Percentiles rank a stretch among this genome's conserved stretches.
Conservation (phyloP, 1,140 invertebrate species). For the Drosophila pseudoananassae region DNA sequence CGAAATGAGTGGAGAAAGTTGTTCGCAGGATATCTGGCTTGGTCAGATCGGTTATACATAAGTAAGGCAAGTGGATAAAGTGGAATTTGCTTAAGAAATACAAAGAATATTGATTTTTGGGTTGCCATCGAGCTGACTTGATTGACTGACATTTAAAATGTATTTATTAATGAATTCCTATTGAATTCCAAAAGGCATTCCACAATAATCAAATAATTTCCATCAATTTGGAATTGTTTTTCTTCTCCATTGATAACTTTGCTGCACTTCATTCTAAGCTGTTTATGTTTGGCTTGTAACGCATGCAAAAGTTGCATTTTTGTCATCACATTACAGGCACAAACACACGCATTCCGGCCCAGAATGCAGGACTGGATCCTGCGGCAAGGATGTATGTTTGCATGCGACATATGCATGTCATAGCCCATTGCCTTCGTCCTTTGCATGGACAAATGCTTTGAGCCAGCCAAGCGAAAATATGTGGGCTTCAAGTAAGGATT, state of each 20-base stretch:
- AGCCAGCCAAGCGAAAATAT: conserved; percentile 45
- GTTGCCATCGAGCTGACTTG: not conserved
- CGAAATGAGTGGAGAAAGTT: conserved; percentile 44
- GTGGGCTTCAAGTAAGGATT: conserved; percentile 15
- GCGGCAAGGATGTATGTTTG: conserved; percentile 8
- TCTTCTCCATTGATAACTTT: conserved; percentile 9
- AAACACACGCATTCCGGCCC: conserved; percentile 12
- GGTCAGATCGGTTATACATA: conserved; percentile 20
- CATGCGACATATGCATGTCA: conserved; percentile 13
- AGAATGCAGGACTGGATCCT: not conserved
- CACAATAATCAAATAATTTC: not conserved
- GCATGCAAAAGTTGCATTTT: conserved; percentile 40
- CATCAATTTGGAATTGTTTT: not conserved
- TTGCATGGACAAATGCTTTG: conserved; percentile 43
- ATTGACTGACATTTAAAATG: not conserved
- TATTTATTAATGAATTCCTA: not conserved
- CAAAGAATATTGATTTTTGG: not conserved
- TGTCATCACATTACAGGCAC: conserved; percentile 35
- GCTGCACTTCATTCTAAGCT: conserved; percentile 56
- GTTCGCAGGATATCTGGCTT: conserved; percentile 35
- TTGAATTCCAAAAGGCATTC: not conserved
- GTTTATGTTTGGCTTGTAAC: conserved; percentile 71
- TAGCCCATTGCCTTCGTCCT: conserved; percentile 38
- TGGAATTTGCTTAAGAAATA: not conserved
- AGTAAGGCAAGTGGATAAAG: not conserved